Evolutionary conservation across 2,888 invertebrate species (phyloP), one percentile per base, ranked within the genome.

Genomic region (Branchellion lobata): DNA sequence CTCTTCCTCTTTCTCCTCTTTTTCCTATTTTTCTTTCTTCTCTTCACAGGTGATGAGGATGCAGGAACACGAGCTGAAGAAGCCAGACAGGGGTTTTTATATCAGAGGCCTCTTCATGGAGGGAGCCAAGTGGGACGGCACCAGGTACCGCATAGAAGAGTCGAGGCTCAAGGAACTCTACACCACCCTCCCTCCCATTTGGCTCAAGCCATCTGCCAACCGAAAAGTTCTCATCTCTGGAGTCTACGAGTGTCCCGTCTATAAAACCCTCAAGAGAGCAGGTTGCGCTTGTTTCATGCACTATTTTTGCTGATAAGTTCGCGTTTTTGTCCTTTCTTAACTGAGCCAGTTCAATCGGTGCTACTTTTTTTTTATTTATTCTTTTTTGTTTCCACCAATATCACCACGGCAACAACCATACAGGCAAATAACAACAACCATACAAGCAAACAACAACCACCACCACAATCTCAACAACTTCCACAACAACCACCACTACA

Each of bases 151-250:
- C 78, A 84, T 87, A 73, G 81, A 84, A 5, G 88, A 87, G 83
- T 87, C 87, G 0, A 79, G 84, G 33, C 87, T 87, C n/a, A 88
- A 87, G 81, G 87, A 88, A 79, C 84, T 88, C 57, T 88, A 85
- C 84, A 92, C 91, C 34, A 91, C 92, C 91, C 86, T 87, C 92
- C 90, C 91, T 0, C 90, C 91, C 31, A 89, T 93, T 77, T 91
- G 91, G 90, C 88, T 93, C 85, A 88, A 91, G 68, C 93, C 93
- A 0, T 91, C 91, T 84, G 90, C 91, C 82, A 88, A 90, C 83
- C 91, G 92, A 85, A 87, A 88, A 75, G 85, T 90, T 24, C 89
- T 89, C 0, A 81, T 83, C 1, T 74, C 68, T 0, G 90, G 89
- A 47, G 83, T 86, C 65, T 91, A 91, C 84, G 88, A 89, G 47